Conservation (phyloP, 2,888 invertebrate genomes). For the Drosophila falleni region DNA sequence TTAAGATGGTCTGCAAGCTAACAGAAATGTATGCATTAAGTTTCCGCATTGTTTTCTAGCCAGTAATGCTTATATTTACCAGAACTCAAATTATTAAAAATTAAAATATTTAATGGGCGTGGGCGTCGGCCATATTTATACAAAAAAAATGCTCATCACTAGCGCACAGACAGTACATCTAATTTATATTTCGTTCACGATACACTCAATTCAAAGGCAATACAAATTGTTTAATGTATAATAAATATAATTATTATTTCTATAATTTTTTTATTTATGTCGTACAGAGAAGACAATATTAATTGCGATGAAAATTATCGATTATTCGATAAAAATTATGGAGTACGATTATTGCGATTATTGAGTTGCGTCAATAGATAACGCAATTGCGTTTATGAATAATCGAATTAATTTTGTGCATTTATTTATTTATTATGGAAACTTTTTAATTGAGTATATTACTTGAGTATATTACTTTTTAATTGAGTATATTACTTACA, state of each 20-base stretch:
- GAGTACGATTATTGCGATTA: background rate
- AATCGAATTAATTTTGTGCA: constrained; percentile 1
- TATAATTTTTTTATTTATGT: constrained; percentile 70
- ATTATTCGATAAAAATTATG: constrained; percentile 41
- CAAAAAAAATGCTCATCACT: constrained; percentile 46
- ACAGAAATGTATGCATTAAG: constrained; percentile 2
- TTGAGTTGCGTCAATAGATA: background rate
- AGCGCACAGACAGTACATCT: constrained; percentile 35
- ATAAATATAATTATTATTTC: constrained; percentile 37
- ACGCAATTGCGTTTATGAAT: background rate
- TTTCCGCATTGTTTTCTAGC: background rate
- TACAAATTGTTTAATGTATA: constrained; percentile 18
- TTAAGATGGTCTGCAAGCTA: constrained; percentile 39
- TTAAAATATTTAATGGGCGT: constrained; percentile 65
- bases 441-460: background rate
- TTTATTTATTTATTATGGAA: background rate
- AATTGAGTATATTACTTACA: background rate
- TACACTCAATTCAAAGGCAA: constrained; percentile 19
- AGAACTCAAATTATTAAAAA: constrained; percentile 50
- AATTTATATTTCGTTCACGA: constrained; percentile 22
- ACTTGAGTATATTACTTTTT: background rate
- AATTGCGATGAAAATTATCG: constrained; percentile 58
- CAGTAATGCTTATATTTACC: constrained; percentile 51
- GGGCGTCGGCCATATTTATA: constrained; percentile 75
- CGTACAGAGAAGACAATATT: constrained; percentile 54